Evolutionary conservation across 2,888 invertebrate species (phyloP).

Genomic region (Tenodera sinensis): DNA sequence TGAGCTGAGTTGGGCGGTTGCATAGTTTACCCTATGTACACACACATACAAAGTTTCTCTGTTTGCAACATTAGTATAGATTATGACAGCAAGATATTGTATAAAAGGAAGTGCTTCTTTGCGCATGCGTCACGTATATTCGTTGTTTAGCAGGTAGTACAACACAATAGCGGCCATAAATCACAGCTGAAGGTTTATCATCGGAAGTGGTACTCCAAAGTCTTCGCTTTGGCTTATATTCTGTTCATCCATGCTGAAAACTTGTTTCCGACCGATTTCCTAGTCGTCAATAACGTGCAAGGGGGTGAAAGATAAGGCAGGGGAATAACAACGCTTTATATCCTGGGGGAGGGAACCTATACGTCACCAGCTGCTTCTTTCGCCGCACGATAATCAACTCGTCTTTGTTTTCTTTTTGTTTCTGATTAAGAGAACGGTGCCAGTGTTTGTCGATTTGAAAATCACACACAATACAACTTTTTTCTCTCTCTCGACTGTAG

Average conservation of each 20-base stretch:
- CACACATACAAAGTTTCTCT: too few relatives aligned
- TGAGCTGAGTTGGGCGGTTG: too few relatives aligned
- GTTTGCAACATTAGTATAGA: too few relatives aligned
- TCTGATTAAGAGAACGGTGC: not conserved
- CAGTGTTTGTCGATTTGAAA: too few relatives aligned
- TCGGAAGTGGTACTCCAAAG: not conserved
- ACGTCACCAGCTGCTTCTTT: not conserved
- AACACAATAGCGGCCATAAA: not conserved
- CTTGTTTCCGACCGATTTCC: not conserved
- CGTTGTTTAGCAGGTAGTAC: not conserved
- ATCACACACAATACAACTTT: too few relatives aligned
- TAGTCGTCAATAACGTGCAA: not conserved
- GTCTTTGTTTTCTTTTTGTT: not conserved
- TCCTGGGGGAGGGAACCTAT: not conserved
- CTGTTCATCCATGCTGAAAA: not conserved
- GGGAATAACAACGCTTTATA: not conserved
- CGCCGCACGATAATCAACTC: too few relatives aligned
- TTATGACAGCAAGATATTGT: too few relatives aligned
- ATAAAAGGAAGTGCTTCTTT: too few relatives aligned
- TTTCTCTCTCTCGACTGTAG: too few relatives aligned
- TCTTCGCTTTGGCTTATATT: not conserved
- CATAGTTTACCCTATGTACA: too few relatives aligned
- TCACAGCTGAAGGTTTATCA: not conserved
- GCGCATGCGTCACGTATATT: too few relatives aligned
- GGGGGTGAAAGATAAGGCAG: too few relatives aligned